phyloP scores from a whole-genome alignment of 2,797 vertebrate genomes.

The Gallinago stenura region DNA sequence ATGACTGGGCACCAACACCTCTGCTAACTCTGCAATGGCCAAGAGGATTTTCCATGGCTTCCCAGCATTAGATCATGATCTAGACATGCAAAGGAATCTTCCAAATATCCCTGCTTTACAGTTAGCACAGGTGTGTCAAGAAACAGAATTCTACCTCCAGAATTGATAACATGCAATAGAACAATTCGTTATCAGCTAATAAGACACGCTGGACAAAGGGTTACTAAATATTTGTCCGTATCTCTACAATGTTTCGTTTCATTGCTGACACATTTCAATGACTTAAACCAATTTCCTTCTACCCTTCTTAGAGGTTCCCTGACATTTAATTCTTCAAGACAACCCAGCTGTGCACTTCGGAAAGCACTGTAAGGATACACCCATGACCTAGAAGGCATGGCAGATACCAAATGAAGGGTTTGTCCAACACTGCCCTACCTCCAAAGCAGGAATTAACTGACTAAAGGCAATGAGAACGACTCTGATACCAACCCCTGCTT shows the following conservation, averaged over 20 bases:
- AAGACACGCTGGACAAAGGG: background rate
- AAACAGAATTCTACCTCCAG: conserved; percentile 25
- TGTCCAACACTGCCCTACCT: background rate
- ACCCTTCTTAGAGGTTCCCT: background rate
- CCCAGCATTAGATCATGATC: conserved; percentile 16
- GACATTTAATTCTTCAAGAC: background rate
- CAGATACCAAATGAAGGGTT: background rate
- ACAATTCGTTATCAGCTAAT: conserved; percentile 40
- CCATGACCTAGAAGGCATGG: background rate
- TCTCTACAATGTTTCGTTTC: conserved; percentile 11
- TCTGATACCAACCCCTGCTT: background rate
- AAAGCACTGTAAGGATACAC: background rate
- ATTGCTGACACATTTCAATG: conserved; percentile 25
- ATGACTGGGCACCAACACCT: background rate
- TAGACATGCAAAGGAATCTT: conserved; percentile 2
- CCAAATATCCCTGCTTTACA: background rate
- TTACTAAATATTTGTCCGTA: conserved; percentile 31
- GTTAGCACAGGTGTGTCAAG: background rate
- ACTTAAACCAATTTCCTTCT: conserved; percentile 15
- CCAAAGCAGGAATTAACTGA: background rate
- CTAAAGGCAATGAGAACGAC: background rate
- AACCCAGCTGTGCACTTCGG: background rate
- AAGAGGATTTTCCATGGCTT: conserved; percentile 22
- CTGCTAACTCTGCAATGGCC: background rate
- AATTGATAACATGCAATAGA: conserved; percentile 2